Evolutionary conservation across 1,140 invertebrate species (phyloP), one percentile per base, ranked within the genome.

Genomic region (Dolichoris vasculosae): DNA sequence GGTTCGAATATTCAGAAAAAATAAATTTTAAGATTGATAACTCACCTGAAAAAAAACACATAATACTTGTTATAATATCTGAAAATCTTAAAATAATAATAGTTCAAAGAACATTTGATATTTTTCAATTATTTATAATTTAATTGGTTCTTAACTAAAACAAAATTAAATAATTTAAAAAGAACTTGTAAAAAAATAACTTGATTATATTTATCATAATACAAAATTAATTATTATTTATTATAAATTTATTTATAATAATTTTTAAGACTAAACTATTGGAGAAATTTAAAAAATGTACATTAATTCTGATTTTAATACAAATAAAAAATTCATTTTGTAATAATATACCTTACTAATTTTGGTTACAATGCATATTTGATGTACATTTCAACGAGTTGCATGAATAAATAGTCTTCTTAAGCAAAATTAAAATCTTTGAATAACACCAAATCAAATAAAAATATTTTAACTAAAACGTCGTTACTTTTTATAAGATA

Each of bases 11-110:
- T 63, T 63, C 7, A 35, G 2, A 35, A 77, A n/a, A 46, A 32
- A 55, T 3, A 32, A 48, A 30, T 46, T 30, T 13, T 40, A 48
- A 35, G 2, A 55, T 35, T 75, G 40, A 43, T 2, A 48, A 81
- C 84, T 85, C 40, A 85, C 84, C 84, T 85, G 78, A 75, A 85
- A 85, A 38, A 38, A 81, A 80, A 67, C 32, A 73, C 71, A 85
- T 80, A n/a, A 71, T 0, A 38, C 15, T 6, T 17, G 20, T 78
- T 78, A 78, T 59, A 38, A 59, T 38, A 26, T 48, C n/a, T 7
- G 20, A 51, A 17, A 7, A 51, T 46, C 43, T 46, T 46, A 46
- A 46, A 46, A 7, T 6, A 46, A 13, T 46, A 46, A 46, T 46
- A 7, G 13, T 46, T 46, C 13, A 13, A 46, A 46, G 13, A 13